Percentiles rank a stretch among this genome's conserved stretches.
These are phyloP conservation scores for Hemicordylus capensis DNA, from an alignment of 2,113 vertebrate species.

Conservation along the genomic window DNA sequence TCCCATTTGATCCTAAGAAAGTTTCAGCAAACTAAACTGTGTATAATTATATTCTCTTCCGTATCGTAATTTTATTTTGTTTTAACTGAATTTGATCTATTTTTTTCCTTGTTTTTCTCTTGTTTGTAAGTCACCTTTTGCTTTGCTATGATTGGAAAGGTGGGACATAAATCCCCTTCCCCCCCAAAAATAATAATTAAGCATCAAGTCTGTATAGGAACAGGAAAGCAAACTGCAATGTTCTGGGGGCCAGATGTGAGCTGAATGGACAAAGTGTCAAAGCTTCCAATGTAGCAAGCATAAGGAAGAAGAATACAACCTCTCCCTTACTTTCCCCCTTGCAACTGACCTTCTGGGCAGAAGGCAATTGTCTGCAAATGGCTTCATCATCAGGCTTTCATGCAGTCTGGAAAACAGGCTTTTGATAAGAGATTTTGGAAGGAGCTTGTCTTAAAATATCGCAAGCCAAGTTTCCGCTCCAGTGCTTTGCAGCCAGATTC, in stretches of 20 bases:
- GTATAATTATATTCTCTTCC: not conserved
- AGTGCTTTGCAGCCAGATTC: slow-evolving; percentile 59
- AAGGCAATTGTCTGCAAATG: slow-evolving; percentile 57
- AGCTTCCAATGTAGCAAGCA: not conserved
- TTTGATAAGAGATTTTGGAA: slow-evolving; percentile 64
- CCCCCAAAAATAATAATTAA: not conserved
- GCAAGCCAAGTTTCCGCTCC: slow-evolving; percentile 66
- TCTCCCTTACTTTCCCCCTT: slow-evolving; percentile 17
- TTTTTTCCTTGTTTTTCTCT: no score
- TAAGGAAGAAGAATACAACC: slow-evolving; percentile 22
- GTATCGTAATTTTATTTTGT: no score
- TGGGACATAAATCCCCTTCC: no score
- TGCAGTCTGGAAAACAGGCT: slow-evolving; percentile 49
- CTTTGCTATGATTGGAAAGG: no score
- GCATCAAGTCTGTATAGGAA: not conserved
- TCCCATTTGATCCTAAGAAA: not conserved
- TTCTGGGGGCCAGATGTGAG: not conserved
- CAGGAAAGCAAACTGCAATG: not conserved
- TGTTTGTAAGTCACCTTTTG: no score
- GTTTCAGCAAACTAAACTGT: not conserved
- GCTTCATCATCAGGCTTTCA: slow-evolving; percentile 33
- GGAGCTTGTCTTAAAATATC: slow-evolving; percentile 59
- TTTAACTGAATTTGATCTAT: no score
- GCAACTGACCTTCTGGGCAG: slow-evolving; percentile 27
- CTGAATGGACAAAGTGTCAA: slow-evolving; percentile 3